phyloP scores from a whole-genome alignment of 2,113 vertebrate genomes.

The Neotragus moschatus region DNA sequence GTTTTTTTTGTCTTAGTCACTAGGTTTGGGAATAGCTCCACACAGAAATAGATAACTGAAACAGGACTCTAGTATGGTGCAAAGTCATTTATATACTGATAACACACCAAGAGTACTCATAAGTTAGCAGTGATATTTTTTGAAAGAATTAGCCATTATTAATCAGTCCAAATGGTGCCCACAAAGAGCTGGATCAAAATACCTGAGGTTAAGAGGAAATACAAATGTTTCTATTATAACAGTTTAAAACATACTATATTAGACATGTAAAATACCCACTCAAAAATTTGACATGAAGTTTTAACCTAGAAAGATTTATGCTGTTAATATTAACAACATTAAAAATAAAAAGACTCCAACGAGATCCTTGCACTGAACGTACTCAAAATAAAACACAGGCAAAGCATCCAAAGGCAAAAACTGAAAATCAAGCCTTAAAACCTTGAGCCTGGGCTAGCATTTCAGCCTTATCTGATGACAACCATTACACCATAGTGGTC shows the following conservation, averaged over 20 bases:
- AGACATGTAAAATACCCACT: background rate
- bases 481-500: background rate
- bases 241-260: background rate
- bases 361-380: background rate
- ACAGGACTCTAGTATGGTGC: background rate
- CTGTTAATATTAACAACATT: background rate
- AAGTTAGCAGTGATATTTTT: background rate
- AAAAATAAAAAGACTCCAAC: background rate
- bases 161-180: background rate
- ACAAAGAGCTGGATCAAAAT: background rate
- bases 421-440: background rate
- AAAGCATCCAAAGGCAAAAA: constrained; percentile 20
- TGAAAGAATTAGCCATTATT: background rate
- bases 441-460: background rate
- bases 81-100: background rate
- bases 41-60: background rate
- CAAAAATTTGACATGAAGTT: background rate
- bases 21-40: background rate
- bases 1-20: background rate
- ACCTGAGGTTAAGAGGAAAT: background rate
- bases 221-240: background rate
- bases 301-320: background rate
- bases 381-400: background rate
- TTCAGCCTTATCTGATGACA: background rate
- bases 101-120: background rate